Evolutionary conservation across 2,797 vertebrate genomes (phyloP), one percentile per base, ranked within the genome.

Genomic region (Propithecus perrieri): DNA sequence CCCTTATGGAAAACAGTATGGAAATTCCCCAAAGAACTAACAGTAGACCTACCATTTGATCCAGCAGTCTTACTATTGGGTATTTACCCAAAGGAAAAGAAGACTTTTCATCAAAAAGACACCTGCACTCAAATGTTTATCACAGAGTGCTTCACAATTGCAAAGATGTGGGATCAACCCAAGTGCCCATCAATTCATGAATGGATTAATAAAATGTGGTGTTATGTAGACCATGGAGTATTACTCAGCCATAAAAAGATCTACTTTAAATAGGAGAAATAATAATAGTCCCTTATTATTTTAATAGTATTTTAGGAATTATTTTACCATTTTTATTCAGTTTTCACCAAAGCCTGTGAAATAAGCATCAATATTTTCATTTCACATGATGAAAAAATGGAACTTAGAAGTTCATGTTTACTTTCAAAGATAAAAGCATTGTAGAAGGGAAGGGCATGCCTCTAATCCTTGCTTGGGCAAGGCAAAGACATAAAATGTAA

Each of bases 281-380:
- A 57, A 48, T 69, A 72, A 67, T 67, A 46, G 7, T 48, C 24
- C 18, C 5, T 75, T 78, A 15, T 20, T 78, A 6, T 92, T 84
- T 90, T 50, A 59, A 59, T 63, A 81, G n/a, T 17, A 83, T 48
- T 94, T 94, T 72, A 72, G 61, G 43, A 69, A 43, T 92, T 74
- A 87, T 75, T 61, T 92, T 74, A n/a, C n/a, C 15, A 50, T 91
- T 75, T 71, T 85, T 92, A n/a, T 75, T 94, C 28, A 80, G 26
- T 61, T 13, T 72, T 80, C 20, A 93, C n/a, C 80, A 67, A 96
- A 90, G 1, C 3, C 28, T 65, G 0, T 85, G 22, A 69, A 74
- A 69, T 67, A 85, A 85, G 1, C 26, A 38, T 55, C 11, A 69
- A 0, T 86, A 75, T 81, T 83, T 96, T 79, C 12, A 76, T 92